A percentile compares a stretch with the other conserved stretches of the same genome.
phyloP scores from a whole-genome alignment of 2,113 vertebrate species.

The Gobio gobio region DNA sequence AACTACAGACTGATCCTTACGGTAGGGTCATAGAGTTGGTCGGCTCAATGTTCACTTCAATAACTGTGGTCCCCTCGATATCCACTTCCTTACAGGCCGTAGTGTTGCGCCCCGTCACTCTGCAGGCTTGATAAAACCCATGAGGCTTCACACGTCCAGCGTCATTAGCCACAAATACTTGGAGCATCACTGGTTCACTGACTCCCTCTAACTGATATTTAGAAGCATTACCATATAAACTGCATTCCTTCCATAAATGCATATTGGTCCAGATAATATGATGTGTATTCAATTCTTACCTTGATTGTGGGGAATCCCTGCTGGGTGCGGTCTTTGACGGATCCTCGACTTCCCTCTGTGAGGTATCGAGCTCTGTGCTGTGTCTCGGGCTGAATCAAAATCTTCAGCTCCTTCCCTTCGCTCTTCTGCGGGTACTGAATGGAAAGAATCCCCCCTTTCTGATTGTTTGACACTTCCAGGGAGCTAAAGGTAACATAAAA shows the following conservation, averaged over 20 bases:
- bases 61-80: conserved; percentile 96
- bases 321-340: conserved; percentile 96
- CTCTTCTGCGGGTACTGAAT: conserved; percentile 91
- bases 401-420: conserved; percentile 97
- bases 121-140: conserved; percentile 98
- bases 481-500: conserved; percentile 64
- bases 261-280: background rate
- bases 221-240: conserved; percentile 10
- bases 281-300: conserved; percentile 72
- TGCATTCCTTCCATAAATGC: background rate
- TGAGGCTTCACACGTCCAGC: conserved; percentile 95
- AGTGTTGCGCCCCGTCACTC: conserved; percentile 96
- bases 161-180: conserved; percentile 98
- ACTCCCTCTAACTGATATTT: conserved; percentile 89
- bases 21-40: conserved; percentile 93
- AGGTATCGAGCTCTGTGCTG: conserved; percentile 97
- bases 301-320: conserved; percentile 97
- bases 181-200: conserved; percentile 91
- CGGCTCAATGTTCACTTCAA: conserved; percentile 94
- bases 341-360: conserved; percentile 97
- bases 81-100: conserved; percentile 98
- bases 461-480: conserved; percentile 66
- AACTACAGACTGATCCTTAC: conserved; percentile 78
- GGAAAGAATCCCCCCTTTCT: conserved; percentile 88
- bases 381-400: conserved; percentile 96